Base-by-base conservation (phyloP, 2,888 invertebrate species). In the Tenthredo notha region DNA sequence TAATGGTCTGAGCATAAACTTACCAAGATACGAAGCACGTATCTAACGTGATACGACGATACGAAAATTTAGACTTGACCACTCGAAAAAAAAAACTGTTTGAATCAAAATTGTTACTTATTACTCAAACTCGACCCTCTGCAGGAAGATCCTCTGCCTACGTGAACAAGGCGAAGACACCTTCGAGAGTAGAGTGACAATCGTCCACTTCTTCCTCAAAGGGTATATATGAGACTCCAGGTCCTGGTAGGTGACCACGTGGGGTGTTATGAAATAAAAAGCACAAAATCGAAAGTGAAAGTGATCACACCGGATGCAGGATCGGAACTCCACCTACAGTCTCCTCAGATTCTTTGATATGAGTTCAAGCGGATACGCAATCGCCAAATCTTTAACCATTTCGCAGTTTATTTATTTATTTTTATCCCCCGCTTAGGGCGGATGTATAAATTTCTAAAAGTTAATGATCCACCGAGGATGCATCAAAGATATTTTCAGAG, bases 201-300 rank as follows among this genome's bases (percentile, higher is more conserved):
- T 47, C 83, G 10, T 83, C 61, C 50, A 67, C 43, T 9, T 67
- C 43, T 43, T 67, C 65, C 12, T 40, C 80, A 58, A 58, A 75
- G 86, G 86, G 87, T 90, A 91, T 92, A 92, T 92, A 92, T 84
- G 84, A 85, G 84, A 37, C 58, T 86, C 86, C 77, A 83, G 83
- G 67, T 83, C 83, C 83, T 83, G 83, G 67, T 83, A 70, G 47
- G 18, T 21, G 67, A 67, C 67, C 86, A 87, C 86, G 91, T 89
- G 88, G 89, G 90, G 75, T 84, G 61, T 84, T 84, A 84, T 70
- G 84, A 84, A 84, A 84, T 54, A 84, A 84, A 84, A 85, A 70
- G 61, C 77, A 77, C 87, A 91, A 91, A 91, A 91, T 89, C 85
- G 88, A 90, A 91, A 93, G 94, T 93, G 94, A 94, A 94, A 94